Percentiles rank a stretch among this genome's conserved stretches.
Conservation (phyloP, 2,797 vertebrate genomes). For the Gastrophryne carolinensis region DNA sequence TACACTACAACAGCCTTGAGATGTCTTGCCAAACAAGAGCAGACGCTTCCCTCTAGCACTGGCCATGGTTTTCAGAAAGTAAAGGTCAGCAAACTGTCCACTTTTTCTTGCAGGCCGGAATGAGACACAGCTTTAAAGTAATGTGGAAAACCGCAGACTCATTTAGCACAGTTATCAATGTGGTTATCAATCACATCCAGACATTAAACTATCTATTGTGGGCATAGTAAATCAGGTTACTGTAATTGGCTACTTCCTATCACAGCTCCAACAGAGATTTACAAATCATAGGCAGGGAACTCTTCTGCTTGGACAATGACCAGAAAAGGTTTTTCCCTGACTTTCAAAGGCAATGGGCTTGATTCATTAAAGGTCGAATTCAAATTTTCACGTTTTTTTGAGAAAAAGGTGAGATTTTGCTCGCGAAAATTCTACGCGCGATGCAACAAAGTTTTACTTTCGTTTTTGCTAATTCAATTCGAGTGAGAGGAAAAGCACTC, state of each 20-base stretch:
- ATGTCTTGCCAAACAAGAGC: background rate
- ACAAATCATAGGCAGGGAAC: constrained; percentile 50
- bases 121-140: constrained; percentile 43
- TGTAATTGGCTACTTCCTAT: constrained; percentile 53
- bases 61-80: constrained; percentile 47
- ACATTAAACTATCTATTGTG: constrained; percentile 53
- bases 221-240: constrained; percentile 53
- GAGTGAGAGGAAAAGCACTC: too few relatives aligned
- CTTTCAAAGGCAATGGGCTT: constrained; percentile 17
- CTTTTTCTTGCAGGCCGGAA: constrained; percentile 46
- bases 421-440: too few relatives aligned
- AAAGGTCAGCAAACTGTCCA: constrained; percentile 49
- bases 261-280: constrained; percentile 47
- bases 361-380: too few relatives aligned
- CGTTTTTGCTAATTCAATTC: too few relatives aligned
- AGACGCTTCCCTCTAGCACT: background rate
- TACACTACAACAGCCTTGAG: background rate
- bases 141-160: constrained; percentile 52
- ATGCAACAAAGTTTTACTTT: too few relatives aligned
- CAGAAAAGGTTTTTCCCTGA: constrained; percentile 26
- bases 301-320: constrained; percentile 41
- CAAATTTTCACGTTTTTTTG: too few relatives aligned
- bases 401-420: too few relatives aligned
- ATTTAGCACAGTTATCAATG: constrained; percentile 54
- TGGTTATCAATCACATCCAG: constrained; percentile 48